Conservation (phyloP, 2,113 vertebrate species). For the Antigone vipio region DNA sequence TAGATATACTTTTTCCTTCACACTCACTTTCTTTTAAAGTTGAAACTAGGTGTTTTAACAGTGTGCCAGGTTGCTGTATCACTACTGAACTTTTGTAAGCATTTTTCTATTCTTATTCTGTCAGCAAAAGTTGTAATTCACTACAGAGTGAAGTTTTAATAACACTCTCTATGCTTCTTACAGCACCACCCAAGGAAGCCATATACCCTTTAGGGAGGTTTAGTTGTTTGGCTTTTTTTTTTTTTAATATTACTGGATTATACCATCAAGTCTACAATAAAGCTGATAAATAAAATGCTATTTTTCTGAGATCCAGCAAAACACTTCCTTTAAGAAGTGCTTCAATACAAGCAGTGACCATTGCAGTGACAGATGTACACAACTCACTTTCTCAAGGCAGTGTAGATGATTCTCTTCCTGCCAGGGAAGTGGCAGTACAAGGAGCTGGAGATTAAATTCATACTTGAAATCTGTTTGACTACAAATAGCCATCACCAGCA, state of each 20-base stretch:
- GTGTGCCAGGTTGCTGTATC: neutral
- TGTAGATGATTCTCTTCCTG: neutral
- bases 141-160: neutral
- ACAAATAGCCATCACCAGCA: neutral
- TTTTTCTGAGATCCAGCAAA: neutral
- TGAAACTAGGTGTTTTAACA: neutral
- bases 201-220: neutral
- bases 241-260: neutral
- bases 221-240: neutral
- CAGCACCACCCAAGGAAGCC: neutral
- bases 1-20: neutral
- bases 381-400: neutral
- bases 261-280: neutral
- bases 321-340: neutral
- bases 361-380: neutral
- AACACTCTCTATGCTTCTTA: neutral
- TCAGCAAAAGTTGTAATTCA: neutral
- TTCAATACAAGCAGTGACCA: neutral
- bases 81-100: neutral
- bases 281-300: neutral
- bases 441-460: neutral
- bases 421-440: neutral
- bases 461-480: neutral
- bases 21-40: neutral
- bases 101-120: neutral